Conservation (phyloP, 2,797 vertebrate genomes). For the Fringilla coelebs region DNA sequence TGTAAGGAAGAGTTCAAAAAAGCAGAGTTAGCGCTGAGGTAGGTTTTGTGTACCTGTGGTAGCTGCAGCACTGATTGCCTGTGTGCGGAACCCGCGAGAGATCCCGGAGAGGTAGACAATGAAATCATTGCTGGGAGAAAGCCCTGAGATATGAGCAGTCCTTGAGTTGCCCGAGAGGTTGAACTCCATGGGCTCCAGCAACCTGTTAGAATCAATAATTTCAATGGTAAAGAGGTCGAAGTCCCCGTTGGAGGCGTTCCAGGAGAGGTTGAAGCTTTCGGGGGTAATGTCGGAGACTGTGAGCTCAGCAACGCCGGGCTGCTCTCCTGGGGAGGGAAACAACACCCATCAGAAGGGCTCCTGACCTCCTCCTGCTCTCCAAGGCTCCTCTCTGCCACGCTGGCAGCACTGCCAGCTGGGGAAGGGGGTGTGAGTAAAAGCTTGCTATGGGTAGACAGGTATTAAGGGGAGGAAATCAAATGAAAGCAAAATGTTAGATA, state of each 20-base stretch:
- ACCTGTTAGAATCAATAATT: conserved; percentile 96
- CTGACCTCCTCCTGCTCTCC: background rate
- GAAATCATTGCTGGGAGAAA: conserved; percentile 90
- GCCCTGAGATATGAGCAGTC: conserved; percentile 84
- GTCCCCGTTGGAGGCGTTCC: conserved; percentile 81
- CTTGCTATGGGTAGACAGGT: background rate
- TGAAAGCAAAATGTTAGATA: background rate
- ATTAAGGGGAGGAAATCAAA: background rate
- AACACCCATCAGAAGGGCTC: conserved; percentile 28
- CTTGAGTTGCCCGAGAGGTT: conserved; percentile 82
- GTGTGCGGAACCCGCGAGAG: conserved; percentile 79
- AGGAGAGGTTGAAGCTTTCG: conserved; percentile 89
- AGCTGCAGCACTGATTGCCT: conserved; percentile 84
- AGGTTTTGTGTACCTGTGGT: conserved; percentile 85
- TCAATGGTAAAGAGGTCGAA: conserved; percentile 91
- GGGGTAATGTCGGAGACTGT: conserved; percentile 85
- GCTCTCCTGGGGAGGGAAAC: conserved; percentile 81
- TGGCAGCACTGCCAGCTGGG: background rate
- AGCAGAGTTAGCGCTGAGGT: conserved; percentile 20
- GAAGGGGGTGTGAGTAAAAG: background rate
- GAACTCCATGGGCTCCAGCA: conserved; percentile 83
- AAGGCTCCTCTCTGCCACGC: background rate
- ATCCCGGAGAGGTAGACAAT: conserved; percentile 92
- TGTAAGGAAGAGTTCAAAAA: conserved; percentile 59
- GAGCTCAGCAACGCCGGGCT: conserved; percentile 84